phyloP scores from a whole-genome alignment of 2,113 vertebrate genomes.

The Mohoua ochrocephala region DNA sequence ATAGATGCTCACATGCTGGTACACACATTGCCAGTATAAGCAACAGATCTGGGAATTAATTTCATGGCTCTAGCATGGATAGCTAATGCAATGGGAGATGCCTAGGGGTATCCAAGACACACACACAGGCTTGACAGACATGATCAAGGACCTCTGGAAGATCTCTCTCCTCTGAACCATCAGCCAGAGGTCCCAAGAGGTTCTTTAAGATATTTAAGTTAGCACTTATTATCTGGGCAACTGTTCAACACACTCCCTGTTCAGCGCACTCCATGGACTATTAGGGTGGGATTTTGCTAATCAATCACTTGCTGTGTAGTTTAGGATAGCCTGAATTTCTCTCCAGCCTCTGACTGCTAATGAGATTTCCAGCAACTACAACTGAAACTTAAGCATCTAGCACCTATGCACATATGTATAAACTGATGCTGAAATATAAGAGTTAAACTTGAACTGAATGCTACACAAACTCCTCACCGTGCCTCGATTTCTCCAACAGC shows the following conservation, averaged over 20 bases:
- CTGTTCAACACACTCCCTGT: neutral
- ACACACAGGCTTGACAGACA: accelerated
- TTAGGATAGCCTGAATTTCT: neutral
- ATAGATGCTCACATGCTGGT: neutral
- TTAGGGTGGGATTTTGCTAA: neutral
- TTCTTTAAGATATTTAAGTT: neutral
- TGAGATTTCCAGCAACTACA: neutral
- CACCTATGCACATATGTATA: neutral
- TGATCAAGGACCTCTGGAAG: neutral
- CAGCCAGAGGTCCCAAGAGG: neutral
- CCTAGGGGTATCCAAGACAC: neutral
- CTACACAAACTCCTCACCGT: neutral
- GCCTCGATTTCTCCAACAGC: neutral
- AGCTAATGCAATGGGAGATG: neutral
- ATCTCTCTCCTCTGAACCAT: neutral
- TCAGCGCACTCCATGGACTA: neutral
- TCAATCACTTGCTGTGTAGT: neutral
- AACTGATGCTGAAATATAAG: neutral
- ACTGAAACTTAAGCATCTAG: neutral
- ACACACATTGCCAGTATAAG: neutral
- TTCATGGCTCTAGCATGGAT: neutral
- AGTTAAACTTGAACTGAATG: neutral
- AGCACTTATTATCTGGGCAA: neutral
- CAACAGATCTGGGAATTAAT: neutral
- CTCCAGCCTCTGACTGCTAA: neutral